Conservation (phyloP, 2,797 vertebrate species). For the Silurus aristotelis region DNA sequence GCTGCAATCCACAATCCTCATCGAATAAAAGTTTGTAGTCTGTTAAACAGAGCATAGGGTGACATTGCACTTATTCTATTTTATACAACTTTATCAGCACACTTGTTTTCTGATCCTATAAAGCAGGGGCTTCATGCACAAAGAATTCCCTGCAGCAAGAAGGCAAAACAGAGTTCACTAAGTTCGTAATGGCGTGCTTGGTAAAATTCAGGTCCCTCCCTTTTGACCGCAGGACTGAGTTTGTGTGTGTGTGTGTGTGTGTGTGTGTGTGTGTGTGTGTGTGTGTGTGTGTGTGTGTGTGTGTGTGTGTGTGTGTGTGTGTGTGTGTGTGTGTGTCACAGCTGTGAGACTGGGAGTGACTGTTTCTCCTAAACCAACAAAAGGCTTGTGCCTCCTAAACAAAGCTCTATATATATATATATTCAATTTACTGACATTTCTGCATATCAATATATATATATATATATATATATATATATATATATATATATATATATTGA, state of each 20-base stretch:
- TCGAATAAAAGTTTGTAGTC: slow-evolving; percentile 9
- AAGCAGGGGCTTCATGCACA: slow-evolving; percentile 35
- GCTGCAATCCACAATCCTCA: not conserved
- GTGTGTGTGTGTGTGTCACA: slow-evolving; percentile 67
- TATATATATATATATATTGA: slow-evolving; percentile 55
- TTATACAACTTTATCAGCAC: not conserved
- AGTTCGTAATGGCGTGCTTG: slow-evolving; percentile 69
- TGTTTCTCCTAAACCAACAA: slow-evolving; percentile 68
- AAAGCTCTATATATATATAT: slow-evolving; percentile 69
- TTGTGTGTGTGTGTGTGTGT: slow-evolving; percentile 56
- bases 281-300: slow-evolving; percentile 59
- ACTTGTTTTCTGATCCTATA: slow-evolving; percentile 14
- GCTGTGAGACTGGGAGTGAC: slow-evolving; percentile 76
- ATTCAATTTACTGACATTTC: too few species aligned
- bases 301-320: slow-evolving; percentile 60
- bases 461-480: slow-evolving; percentile 60
- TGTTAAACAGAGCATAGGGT: not conserved
- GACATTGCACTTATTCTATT: slow-evolving; percentile 10
- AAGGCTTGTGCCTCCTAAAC: slow-evolving; percentile 72
- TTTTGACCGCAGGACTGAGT: slow-evolving; percentile 73
- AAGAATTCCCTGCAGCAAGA: slow-evolving; percentile 68
- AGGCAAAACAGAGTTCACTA: slow-evolving; percentile 74
- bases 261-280: slow-evolving; percentile 57
- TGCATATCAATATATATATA: slow-evolving; percentile 59
- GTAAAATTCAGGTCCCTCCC: slow-evolving; percentile 75